Base-by-base conservation (phyloP, 1,140 invertebrate genomes). In the Contarinia nasturtii region DNA sequence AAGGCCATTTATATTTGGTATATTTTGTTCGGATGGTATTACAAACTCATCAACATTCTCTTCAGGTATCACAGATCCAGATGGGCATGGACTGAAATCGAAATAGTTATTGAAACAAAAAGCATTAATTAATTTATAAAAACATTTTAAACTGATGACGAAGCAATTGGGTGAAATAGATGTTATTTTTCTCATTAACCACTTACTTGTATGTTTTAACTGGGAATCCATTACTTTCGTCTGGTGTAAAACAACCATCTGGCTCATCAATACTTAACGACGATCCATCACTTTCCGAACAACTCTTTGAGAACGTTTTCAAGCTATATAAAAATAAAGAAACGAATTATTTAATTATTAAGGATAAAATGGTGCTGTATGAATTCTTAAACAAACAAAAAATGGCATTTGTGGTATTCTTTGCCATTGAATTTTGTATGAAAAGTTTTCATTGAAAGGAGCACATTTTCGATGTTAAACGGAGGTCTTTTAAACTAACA, bases 261-360 rank as follows among this genome's bases (percentile, higher is more conserved):
- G 70, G 67, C 38, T 80, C 78, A 49, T 79, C 75, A 57, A 80
- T 72, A 27, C 78, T 81, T 3, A 79, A 61, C 5, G 78, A 80
- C 0, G 77, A 79, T 17, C 78, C 77, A 19, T 77, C 76, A 7
- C 77, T 80, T 53, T 82, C 80, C 1, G 77, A 79, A 53, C 74
- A 79, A 4, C 74, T 70, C 2, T 67, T 71, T 40, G 70, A 71
- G 27, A 27, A 27, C 27, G 27, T 27, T 27, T 27, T 27, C 27
- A 27, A 27, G 10, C 27, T 27, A 10, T 27, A 10, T n/a, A 64
- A 54, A 47, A 64, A 61, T 46, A 50, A 15, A 45, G 10, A 3
- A 10, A 27, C 27, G 10, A 27, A 27, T 27, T 27, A 27, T 5
- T 27, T 46, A n/a, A 46, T 14, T n/a, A 46, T 36, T 17, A 41